Conservation (phyloP, 2,113 vertebrate genomes). For the Melanerpes formicivorus region DNA sequence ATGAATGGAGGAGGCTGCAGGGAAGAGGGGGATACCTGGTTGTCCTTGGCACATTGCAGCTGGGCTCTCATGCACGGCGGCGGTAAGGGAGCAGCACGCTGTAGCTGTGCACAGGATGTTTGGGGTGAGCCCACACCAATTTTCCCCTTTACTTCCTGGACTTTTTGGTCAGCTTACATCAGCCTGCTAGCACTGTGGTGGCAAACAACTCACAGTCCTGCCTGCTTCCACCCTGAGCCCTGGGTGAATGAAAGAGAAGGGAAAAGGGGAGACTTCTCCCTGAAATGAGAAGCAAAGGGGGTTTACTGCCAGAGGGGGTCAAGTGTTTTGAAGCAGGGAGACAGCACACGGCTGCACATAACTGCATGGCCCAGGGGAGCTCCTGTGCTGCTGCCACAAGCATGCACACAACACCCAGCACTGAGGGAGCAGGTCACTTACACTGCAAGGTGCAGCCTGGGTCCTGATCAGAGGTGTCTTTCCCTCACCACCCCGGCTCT, state of each 20-base stretch:
- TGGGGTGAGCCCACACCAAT: not conserved
- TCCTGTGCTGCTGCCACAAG: fast-evolving
- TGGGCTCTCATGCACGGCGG: not conserved
- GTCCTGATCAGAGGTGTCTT: fast-evolving
- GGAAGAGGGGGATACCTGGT: not conserved
- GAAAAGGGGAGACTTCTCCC: not conserved
- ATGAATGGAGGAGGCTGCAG: not conserved
- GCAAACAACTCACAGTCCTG: not conserved
- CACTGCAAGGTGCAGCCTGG: not conserved
- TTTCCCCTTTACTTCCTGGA: not conserved
- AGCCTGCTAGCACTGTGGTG: not conserved
- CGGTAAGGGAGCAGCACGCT: not conserved
- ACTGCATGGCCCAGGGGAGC: fast-evolving
- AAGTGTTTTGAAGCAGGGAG: not conserved
- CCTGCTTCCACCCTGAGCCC: not conserved
- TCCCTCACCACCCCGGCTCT: fast-evolving
- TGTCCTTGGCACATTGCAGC: not conserved
- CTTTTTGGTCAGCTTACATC: not conserved
- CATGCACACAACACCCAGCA: fast-evolving
- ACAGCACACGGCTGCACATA: fast-evolving
- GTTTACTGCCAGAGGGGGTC: not conserved
- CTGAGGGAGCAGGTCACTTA: not conserved
- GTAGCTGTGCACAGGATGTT: not conserved
- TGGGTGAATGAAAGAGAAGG: not conserved
- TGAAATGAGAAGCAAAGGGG: not conserved